A percentile compares a stretch with the other conserved stretches of the same genome.
These are phyloP conservation scores for Gila orcuttii DNA, from an alignment of 2,113 vertebrate genomes.

Conservation along the genomic window DNA sequence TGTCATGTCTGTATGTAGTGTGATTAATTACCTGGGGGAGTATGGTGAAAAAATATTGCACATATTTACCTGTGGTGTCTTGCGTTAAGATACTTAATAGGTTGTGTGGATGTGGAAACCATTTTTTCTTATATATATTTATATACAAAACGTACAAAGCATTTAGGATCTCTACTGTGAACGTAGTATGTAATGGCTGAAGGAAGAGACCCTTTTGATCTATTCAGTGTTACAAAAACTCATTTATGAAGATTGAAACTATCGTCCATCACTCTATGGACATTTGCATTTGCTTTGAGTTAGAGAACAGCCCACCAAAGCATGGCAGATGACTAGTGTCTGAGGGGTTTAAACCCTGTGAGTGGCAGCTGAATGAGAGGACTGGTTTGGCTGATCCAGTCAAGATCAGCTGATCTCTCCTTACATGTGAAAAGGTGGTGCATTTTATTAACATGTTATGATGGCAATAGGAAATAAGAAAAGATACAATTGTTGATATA, in stretches of 20 bases:
- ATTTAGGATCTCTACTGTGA: neutral
- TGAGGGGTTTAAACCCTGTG: slow-evolving; percentile 1
- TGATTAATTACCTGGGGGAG: neutral
- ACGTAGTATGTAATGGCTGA: neutral
- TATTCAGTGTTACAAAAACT: neutral
- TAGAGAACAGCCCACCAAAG: neutral
- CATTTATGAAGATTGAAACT: neutral
- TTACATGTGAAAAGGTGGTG: neutral
- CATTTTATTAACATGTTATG: neutral
- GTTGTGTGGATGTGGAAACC: neutral
- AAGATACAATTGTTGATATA: neutral
- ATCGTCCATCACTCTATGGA: neutral
- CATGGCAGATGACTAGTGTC: neutral
- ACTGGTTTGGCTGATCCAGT: neutral
- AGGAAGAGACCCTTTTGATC: neutral
- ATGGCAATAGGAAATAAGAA: neutral
- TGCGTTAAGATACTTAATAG: neutral
- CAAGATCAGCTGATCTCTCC: neutral
- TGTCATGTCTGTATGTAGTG: neutral
- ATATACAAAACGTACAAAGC: neutral
- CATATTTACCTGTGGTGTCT: neutral
- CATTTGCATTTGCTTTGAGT: neutral
- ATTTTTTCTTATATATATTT: neutral
- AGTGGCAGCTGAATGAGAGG: neutral
- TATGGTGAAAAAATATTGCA: no score